Conservation (phyloP, 2,888 invertebrate genomes). For the Desoria tigrina region DNA sequence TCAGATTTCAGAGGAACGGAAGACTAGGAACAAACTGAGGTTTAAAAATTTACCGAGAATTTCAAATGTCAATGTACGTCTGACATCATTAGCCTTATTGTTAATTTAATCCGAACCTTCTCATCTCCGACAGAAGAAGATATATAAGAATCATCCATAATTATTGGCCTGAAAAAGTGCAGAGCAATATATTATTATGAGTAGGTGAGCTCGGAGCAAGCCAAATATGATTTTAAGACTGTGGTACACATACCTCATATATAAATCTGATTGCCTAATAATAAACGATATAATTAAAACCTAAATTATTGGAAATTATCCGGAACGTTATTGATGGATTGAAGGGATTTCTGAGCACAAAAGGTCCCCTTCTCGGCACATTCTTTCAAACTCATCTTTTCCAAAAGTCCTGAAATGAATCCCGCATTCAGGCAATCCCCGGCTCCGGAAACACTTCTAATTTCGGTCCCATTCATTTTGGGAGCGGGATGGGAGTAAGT, state of each 20-base stretch:
- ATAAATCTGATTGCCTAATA: slow-evolving; percentile 33
- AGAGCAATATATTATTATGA: too few species aligned
- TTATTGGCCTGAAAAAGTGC: too few species aligned
- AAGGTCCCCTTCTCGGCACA: slow-evolving; percentile 66
- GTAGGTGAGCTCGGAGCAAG: too few species aligned
- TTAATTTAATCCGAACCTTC: too few species aligned
- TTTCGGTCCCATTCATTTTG: slow-evolving; percentile 26
- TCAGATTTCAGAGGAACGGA: too few species aligned
- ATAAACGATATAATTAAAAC: slow-evolving; percentile 13
- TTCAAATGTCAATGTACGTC: too few species aligned
- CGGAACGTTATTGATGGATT: slow-evolving; percentile 66
- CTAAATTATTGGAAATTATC: slow-evolving; percentile 34
- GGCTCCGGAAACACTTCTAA: slow-evolving; percentile 78
- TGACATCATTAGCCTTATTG: too few species aligned
- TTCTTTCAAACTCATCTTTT: slow-evolving; percentile 61
- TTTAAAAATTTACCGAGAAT: too few species aligned
- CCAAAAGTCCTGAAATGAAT: slow-evolving; percentile 67
- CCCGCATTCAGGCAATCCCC: slow-evolving; percentile 71
- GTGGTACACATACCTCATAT: slow-evolving; percentile 17
- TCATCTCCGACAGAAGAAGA: too few species aligned
- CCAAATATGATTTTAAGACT: too few species aligned
- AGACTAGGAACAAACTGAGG: too few species aligned
- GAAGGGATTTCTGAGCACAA: slow-evolving; percentile 65
- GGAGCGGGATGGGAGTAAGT: slow-evolving; percentile 54
- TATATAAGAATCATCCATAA: too few species aligned